A percentile compares a stretch with the other conserved stretches of the same genome.
phyloP scores from a whole-genome alignment of 2,113 vertebrate genomes.

The Perccottus glenii region DNA sequence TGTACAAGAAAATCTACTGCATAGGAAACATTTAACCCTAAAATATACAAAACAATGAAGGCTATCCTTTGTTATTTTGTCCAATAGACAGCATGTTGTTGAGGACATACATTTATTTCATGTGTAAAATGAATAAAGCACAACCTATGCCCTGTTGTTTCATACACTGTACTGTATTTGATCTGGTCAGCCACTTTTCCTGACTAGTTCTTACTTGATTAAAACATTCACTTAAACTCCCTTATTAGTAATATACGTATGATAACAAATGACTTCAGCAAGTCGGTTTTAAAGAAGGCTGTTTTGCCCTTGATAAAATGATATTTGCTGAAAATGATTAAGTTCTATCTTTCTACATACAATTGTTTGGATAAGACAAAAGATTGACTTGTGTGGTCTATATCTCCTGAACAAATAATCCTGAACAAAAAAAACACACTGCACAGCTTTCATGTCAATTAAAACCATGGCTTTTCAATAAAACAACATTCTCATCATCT shows the following conservation, averaged over 20 bases:
- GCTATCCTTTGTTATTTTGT: constrained; percentile 1
- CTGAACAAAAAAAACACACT: constrained; percentile 31
- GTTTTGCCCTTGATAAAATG: not conserved
- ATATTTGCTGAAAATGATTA: constrained; percentile 23
- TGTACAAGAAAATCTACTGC: constrained; percentile 75
- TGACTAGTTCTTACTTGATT: constrained; percentile 1
- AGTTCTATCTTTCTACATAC: constrained; percentile 22
- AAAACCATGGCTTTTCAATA: not conserved
- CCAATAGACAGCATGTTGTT: not conserved
- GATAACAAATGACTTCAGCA: not conserved
- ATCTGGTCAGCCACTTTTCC: not conserved
- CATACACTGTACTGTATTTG: not conserved
- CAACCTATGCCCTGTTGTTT: not conserved
- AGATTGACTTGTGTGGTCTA: constrained; percentile 7
- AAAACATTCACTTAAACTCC: not conserved
- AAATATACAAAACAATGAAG: constrained; percentile 6
- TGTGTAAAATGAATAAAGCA: too few species aligned
- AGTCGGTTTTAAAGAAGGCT: not conserved
- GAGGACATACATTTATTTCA: not conserved
- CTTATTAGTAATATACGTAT: not conserved
- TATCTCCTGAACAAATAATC: constrained; percentile 26
- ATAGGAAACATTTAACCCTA: constrained; percentile 52
- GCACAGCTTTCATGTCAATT: constrained; percentile 19
- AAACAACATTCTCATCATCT: too few species aligned
- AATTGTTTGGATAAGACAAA: constrained; percentile 19